These are phyloP conservation scores for Zosterops japonicus DNA, from an alignment of 2,113 vertebrate genomes.

Conservation along the genomic window DNA sequence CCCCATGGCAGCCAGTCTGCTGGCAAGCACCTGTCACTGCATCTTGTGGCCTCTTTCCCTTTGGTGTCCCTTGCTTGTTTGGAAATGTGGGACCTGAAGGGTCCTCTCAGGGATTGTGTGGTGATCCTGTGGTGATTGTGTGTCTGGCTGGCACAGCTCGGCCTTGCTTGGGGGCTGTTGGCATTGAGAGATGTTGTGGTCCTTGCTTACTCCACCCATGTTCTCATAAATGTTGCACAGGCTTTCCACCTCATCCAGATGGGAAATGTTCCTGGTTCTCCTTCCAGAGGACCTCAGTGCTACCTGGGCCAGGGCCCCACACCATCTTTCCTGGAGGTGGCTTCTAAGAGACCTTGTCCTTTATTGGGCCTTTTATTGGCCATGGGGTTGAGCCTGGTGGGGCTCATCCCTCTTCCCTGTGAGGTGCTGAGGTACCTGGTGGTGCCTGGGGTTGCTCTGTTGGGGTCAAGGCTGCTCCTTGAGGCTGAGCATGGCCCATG, in stretches of 20 bases:
- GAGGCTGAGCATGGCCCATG: neutral
- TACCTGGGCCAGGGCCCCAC: fast-evolving
- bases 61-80: neutral
- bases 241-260: neutral
- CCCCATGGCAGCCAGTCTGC: neutral
- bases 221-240: fast-evolving
- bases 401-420: neutral
- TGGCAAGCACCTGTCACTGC: fast-evolving
- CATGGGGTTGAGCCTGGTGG: neutral
- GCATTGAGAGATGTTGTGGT: fast-evolving
- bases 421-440: neutral
- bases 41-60: neutral
- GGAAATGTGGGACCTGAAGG: neutral
- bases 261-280: neutral
- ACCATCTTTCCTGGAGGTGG: neutral
- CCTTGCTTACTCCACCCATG: neutral
- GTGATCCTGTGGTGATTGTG: neutral
- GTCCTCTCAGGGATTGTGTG: neutral
- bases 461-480: neutral
- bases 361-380: fast-evolving
- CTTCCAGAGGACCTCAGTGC: neutral
- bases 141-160: neutral
- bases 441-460: neutral
- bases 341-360: fast-evolving
- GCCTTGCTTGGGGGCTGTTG: neutral